Conservation (phyloP, 2,797 vertebrate species). For the Phrynocephalus vlangalii region DNA sequence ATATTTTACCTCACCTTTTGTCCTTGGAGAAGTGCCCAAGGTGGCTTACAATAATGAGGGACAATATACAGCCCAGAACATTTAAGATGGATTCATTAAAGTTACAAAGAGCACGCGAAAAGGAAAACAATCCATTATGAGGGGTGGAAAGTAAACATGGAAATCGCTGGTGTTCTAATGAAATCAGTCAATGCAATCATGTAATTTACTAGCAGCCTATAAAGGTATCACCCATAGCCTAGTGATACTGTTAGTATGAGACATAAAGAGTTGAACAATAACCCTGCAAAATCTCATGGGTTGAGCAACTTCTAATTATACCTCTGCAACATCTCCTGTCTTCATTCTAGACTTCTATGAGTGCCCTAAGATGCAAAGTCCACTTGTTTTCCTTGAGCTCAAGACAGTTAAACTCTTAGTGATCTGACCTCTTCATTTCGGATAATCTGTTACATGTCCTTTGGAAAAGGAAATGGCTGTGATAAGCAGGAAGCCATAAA, state of each 20-base stretch:
- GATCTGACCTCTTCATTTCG: slow-evolving; percentile 20
- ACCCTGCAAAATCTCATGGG: neutral
- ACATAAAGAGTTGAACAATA: neutral
- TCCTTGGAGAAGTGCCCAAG: too few relatives aligned
- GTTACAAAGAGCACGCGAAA: too few relatives aligned
- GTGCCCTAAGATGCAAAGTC: neutral
- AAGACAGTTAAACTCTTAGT: slow-evolving; percentile 14
- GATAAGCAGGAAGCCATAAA: slow-evolving; percentile 32
- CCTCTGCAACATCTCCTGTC: neutral
- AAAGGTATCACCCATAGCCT: too few relatives aligned
- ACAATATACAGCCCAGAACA: too few relatives aligned
- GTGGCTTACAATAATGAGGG: too few relatives aligned
- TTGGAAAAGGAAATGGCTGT: slow-evolving; percentile 18
- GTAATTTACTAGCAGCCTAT: neutral
- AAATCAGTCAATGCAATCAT: too few relatives aligned
- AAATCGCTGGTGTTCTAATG: too few relatives aligned
- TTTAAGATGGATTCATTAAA: too few relatives aligned
- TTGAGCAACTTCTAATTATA: neutral
- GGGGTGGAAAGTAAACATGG: too few relatives aligned
- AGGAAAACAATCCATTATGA: too few relatives aligned
- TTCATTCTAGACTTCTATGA: slow-evolving; percentile 26
- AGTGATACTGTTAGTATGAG: neutral
- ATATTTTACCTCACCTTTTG: too few relatives aligned
- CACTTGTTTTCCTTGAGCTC: slow-evolving; percentile 13
- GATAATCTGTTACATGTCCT: slow-evolving; percentile 21